phyloP scores from a whole-genome alignment of 2,888 invertebrate genomes.

The Lycaena phlaeas region DNA sequence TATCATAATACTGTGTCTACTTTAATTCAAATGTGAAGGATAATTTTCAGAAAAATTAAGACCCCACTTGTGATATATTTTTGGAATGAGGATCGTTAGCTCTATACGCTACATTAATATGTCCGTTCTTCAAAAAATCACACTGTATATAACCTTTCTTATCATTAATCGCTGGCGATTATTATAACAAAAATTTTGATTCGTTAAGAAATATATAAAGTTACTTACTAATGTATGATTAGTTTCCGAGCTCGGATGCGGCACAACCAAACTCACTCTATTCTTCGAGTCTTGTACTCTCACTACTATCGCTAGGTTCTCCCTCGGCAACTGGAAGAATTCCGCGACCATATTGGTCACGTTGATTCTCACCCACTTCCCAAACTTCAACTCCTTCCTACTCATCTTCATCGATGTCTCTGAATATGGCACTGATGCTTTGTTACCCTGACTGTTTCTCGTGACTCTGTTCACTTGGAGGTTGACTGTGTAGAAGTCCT shows the following conservation, averaged over 20 bases:
- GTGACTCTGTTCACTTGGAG: conserved; percentile 58
- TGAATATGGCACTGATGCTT: conserved; percentile 50
- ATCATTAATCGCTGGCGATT: no score
- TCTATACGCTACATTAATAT: no score
- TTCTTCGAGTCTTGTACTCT: conserved; percentile 76
- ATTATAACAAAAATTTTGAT: no score
- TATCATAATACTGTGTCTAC: no score
- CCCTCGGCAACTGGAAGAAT: conserved; percentile 82
- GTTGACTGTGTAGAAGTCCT: conserved; percentile 48
- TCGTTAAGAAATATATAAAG: background rate
- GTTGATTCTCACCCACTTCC: conserved; percentile 83
- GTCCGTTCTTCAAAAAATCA: no score
- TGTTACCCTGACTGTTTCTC: conserved; percentile 49
- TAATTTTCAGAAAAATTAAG: no score
- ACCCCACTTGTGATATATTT: no score
- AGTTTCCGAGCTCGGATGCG: conserved; percentile 76
- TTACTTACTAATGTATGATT: conserved; percentile 61
- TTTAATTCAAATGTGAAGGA: no score
- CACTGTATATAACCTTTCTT: no score
- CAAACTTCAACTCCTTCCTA: conserved; percentile 65
- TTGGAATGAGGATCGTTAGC: no score
- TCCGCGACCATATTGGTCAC: conserved; percentile 82
- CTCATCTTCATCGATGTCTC: conserved; percentile 58
- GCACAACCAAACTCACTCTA: conserved; percentile 77
- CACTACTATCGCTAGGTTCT: conserved; percentile 84